Conservation (phyloP, 2,888 invertebrate species). For the Sinelater perroti region DNA sequence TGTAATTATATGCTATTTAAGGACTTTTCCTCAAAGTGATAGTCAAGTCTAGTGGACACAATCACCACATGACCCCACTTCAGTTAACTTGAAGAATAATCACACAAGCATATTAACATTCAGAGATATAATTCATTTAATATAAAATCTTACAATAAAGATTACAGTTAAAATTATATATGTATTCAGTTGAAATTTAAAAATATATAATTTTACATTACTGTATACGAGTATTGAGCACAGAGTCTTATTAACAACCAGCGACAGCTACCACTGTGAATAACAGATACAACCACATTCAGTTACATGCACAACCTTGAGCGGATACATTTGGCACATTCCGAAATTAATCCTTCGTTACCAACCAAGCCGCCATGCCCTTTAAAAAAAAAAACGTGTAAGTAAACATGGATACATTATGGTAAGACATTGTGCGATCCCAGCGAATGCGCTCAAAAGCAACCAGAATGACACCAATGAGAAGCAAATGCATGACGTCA, state of each 20-base stretch:
- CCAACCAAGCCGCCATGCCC: constrained; percentile 15
- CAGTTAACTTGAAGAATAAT: no score
- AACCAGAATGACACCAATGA: no score
- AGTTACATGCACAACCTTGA: constrained; percentile 33
- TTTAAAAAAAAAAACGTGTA: constrained; percentile 20
- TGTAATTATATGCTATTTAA: no score
- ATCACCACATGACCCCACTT: no score
- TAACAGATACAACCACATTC: constrained; percentile 27
- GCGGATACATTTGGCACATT: constrained; percentile 24
- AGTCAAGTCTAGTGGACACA: no score
- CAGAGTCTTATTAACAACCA: constrained; percentile 34
- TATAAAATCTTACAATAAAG: constrained; percentile 37
- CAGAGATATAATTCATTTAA: constrained; percentile 31
- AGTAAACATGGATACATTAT: no score
- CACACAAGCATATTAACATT: no score
- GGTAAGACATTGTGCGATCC: no score
- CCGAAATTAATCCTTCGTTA: constrained; percentile 32
- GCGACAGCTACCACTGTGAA: constrained; percentile 32
- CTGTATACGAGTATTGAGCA: constrained; percentile 38
- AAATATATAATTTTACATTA: constrained; percentile 39
- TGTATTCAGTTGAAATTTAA: constrained; percentile 31
- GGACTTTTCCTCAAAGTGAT: no score
- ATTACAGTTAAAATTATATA: constrained; percentile 32
- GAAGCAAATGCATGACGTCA: no score
- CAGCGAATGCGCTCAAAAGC: no score